Conservation (phyloP, 1,140 invertebrate species). For the Coenobita brevimanus region DNA sequence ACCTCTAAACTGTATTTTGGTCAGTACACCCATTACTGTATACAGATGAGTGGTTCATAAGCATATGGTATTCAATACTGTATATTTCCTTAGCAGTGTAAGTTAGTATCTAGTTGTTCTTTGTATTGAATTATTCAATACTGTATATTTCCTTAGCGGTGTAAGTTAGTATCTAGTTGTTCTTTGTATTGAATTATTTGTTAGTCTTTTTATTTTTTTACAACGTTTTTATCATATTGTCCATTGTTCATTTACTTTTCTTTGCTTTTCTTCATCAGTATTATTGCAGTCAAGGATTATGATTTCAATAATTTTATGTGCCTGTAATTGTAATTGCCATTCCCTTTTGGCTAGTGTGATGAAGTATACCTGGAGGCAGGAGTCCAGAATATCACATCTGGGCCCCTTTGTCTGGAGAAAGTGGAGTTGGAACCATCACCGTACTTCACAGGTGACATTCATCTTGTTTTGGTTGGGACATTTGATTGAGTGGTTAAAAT, state of each 20-base stretch:
- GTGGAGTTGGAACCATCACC: conserved; percentile 92
- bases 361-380: conserved; percentile 98
- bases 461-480: no score
- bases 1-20: no score
- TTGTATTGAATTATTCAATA: neutral
- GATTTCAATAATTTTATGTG: no score
- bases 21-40: no score
- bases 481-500: no score
- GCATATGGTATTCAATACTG: neutral
- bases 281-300: neutral
- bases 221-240: no score
- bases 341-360: conserved; percentile 80
- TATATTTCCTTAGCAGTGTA: conserved; percentile 6
- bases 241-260: neutral
- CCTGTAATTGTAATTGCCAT: neutral
- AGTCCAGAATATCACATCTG: conserved; percentile 94
- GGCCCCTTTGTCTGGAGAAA: conserved; percentile 92
- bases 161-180: conserved; percentile 8
- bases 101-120: neutral
- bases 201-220: no score
- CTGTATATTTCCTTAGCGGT: neutral
- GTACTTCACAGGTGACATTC: conserved; percentile 88
- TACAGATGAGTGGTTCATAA: no score
- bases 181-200: neutral
- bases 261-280: neutral